Percentiles rank a stretch among this genome's conserved stretches.
These are phyloP conservation scores for Aphodius granarius DNA, from an alignment of 2,888 invertebrate species.

Conservation along the genomic window DNA sequence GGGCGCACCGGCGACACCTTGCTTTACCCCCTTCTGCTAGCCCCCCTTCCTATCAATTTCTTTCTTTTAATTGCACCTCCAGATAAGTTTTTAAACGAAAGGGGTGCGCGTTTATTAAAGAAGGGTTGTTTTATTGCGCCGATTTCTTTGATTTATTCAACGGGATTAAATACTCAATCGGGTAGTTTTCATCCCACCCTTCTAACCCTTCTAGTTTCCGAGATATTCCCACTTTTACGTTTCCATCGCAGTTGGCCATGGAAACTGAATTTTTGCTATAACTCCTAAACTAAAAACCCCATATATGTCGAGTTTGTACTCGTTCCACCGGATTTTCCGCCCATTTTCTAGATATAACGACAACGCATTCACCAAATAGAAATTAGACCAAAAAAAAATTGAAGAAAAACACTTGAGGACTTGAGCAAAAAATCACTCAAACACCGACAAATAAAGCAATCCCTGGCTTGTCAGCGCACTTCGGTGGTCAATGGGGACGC, in stretches of 20 bases:
- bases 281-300: neutral
- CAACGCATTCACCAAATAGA: neutral
- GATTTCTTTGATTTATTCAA: neutral
- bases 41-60: neutral
- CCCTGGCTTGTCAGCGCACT: neutral
- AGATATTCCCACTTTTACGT: neutral
- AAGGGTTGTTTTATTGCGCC: neutral
- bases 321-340: too few species aligned
- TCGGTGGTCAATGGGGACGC: neutral
- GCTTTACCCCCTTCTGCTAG: neutral
- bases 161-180: neutral
- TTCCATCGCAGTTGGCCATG: neutral
- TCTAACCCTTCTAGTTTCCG: neutral
- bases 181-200: neutral
- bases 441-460: neutral
- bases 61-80: neutral
- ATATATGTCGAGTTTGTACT: neutral
- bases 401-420: neutral
- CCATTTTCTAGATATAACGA: too few species aligned
- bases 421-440: neutral
- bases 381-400: neutral
- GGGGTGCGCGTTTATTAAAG: neutral
- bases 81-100: neutral
- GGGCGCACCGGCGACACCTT: neutral
- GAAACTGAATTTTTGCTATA: neutral